Evolutionary conservation across 2,113 vertebrate species (phyloP), one percentile per base, ranked within the genome.

Genomic region (Leptosomus discolor): DNA sequence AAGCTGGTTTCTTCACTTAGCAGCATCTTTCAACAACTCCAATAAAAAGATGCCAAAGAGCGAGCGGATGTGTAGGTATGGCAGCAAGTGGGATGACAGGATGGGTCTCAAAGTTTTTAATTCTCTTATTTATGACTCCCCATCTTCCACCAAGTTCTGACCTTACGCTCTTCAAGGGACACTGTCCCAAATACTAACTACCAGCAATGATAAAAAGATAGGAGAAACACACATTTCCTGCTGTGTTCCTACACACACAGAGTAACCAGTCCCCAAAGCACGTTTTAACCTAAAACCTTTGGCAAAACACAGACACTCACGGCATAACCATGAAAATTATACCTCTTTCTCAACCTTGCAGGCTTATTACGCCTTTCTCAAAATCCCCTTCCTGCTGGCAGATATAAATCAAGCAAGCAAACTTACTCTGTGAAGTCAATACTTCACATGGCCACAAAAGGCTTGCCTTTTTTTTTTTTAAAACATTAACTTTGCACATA

Each of bases 1-100:
- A 95, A 94, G 46, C 77, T 92, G 87, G 4, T 91, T 95, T 92
- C 89, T 90, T 83, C 84, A 85, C 90, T 87, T 85, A 95, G 58
- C 89, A 92, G 63, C 53, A 21, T 92, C 70, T 90, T 92, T 85
- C 77, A 92, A 45, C 58, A 90, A 73, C 32, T 61, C 24, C 2
- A 5, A 79, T 46, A 45, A 63, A 89, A 75, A 73, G 39, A 65
- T 5, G 7, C 20, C 12, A 51, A 82, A 61, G 29, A 53, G n/a
- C 3, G 5, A 91, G 34, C 0, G 0, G 45, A 65, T 48, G 39
- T 23, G 30, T 23, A 60, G 50, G 27, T 56, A 92, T 4, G 36
- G 46, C 80, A 78, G 60, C 56, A 81, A 88, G 11, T 24, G 36
- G 15, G 11, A 43, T 4, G 16, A 94, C 32, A n/a, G 5, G 21